Evolutionary conservation across 2,113 vertebrate species (phyloP).

Genomic region (Callipepla squamata): DNA sequence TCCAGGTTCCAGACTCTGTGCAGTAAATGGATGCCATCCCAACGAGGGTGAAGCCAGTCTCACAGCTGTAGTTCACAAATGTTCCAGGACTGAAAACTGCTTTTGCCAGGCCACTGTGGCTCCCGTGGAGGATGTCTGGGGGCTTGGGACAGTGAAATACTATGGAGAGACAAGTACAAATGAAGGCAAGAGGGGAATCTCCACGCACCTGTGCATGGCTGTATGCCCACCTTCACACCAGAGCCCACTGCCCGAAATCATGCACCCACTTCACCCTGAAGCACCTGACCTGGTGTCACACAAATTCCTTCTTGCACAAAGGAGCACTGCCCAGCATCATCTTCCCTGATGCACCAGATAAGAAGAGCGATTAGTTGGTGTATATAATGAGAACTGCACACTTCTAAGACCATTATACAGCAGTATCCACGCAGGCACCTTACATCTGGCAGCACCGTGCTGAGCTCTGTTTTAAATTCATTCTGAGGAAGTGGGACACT

Average conservation of each 20-base stretch:
- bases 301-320: neutral
- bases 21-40: slow-evolving; percentile 40
- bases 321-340: neutral
- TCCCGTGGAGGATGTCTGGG: neutral
- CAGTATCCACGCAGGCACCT: neutral
- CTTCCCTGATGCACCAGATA: neutral
- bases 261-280: neutral
- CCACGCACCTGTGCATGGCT: neutral
- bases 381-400: neutral
- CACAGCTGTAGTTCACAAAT: slow-evolving; percentile 44
- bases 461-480: neutral
- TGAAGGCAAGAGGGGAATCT: neutral
- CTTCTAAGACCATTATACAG: neutral
- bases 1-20: slow-evolving; percentile 53
- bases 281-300: neutral
- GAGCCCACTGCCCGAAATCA: neutral
- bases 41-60: slow-evolving; percentile 38
- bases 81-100: slow-evolving; percentile 3
- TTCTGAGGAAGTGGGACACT: neutral
- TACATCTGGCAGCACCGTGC: neutral
- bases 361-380: neutral
- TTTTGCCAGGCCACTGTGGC: neutral
- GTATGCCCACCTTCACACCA: neutral
- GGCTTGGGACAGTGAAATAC: slow-evolving; percentile 30
- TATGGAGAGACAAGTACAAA: neutral